Conservation (phyloP, 2,113 vertebrate genomes). For the Sisor rabdophorus region DNA sequence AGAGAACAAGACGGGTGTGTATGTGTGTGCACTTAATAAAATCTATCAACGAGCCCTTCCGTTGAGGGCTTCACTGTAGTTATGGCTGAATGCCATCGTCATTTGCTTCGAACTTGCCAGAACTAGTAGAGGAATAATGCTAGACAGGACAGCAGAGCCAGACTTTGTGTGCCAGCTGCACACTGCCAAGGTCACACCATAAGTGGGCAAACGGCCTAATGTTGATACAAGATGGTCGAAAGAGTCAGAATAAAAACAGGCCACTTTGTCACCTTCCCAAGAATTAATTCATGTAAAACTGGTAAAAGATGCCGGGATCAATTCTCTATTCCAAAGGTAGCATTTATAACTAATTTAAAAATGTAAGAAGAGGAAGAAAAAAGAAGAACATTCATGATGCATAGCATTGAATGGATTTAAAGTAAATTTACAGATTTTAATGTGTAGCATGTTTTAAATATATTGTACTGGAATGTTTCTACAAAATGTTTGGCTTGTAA, state of each 20-base stretch:
- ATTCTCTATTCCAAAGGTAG: conserved; percentile 31
- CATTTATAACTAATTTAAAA: conserved; percentile 15
- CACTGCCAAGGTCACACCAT: conserved; percentile 15
- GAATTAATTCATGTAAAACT: conserved; percentile 45
- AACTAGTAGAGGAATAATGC: conserved; percentile 27
- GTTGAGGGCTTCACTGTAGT: conserved; percentile 18
- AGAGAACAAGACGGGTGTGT: conserved; percentile 24
- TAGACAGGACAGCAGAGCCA: conserved; percentile 33
- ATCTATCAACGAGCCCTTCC: conserved; percentile 28
- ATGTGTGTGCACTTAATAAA: conserved; percentile 28
- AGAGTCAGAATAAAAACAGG: conserved; percentile 40
- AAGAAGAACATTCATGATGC: background rate
- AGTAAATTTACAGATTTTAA: conserved; percentile 22
- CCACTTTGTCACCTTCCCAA: conserved; percentile 29
- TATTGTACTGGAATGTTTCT: conserved; percentile 6
- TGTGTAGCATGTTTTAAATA: conserved; percentile 28
- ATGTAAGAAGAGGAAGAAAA: background rate
- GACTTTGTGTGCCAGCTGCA: conserved; percentile 27
- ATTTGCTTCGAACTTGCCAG: background rate
- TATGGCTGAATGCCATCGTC: conserved; percentile 21
- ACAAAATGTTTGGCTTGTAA: conserved; percentile 37
- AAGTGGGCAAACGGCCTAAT: conserved; percentile 37
- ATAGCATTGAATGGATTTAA: conserved; percentile 15
- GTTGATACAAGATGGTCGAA: conserved; percentile 43
- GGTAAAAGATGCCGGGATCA: conserved; percentile 32